Percentiles rank a stretch among this genome's conserved stretches.
phyloP scores from a whole-genome alignment of 2,888 invertebrate genomes.

The Euzetes globulus region DNA sequence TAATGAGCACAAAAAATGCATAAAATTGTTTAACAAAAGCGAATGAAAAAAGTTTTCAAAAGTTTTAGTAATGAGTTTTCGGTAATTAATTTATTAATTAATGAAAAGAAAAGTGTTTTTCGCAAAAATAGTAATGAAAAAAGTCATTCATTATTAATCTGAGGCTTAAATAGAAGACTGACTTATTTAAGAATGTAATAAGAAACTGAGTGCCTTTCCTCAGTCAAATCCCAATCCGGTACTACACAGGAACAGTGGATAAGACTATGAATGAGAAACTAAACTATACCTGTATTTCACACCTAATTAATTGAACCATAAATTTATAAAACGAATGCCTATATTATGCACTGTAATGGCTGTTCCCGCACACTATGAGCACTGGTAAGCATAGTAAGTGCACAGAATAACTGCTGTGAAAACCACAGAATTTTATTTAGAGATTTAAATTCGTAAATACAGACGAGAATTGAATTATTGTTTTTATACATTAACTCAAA shows the following conservation, averaged over 20 bases:
- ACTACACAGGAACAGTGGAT: too few species aligned
- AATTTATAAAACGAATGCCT: background rate
- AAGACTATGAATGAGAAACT: background rate
- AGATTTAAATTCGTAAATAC: too few species aligned
- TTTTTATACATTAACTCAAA: too few species aligned
- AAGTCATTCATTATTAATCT: conserved; percentile 16
- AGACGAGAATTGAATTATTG: too few species aligned
- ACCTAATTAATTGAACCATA: conserved; percentile 24
- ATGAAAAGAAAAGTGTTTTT: background rate
- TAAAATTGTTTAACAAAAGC: background rate
- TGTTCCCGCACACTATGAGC: too few species aligned
- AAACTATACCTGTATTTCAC: conserved; percentile 16
- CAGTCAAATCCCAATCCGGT: background rate
- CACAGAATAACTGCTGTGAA: too few species aligned
- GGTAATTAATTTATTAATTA: conserved; percentile 9
- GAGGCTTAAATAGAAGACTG: background rate
- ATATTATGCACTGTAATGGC: too few species aligned
- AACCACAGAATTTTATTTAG: too few species aligned
- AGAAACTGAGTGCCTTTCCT: background rate
- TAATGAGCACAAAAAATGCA: background rate
- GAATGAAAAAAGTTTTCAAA: background rate
- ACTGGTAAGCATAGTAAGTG: too few species aligned
- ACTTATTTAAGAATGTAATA: conserved; percentile 10
- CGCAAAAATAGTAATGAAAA: background rate
- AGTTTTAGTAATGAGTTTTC: conserved; percentile 3